phyloP scores from a whole-genome alignment of 1,140 invertebrate species.

The Chymomyza costata region DNA sequence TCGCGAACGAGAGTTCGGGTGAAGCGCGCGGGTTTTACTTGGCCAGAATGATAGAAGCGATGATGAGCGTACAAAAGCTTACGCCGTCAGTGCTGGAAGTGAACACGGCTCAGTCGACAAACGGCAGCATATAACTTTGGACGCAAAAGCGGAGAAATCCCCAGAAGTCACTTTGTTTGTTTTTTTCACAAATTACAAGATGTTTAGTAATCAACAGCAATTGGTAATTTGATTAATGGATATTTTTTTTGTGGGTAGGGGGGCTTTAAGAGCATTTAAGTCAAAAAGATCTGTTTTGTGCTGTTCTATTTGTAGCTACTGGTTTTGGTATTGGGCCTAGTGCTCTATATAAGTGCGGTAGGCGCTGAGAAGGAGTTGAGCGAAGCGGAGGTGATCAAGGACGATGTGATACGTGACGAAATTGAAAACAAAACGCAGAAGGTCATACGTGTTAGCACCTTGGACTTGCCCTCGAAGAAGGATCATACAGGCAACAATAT shows the following conservation, averaged over 20 bases:
- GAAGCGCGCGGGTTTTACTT: no score
- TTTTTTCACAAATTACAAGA: conserved; percentile 28
- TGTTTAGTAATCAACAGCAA: conserved; percentile 44
- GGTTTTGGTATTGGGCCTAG: conserved; percentile 6
- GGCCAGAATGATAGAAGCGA: no score
- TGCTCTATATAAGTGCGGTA: conserved; percentile 7
- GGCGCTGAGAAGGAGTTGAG: conserved; percentile 16
- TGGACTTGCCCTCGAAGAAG: conserved; percentile 51
- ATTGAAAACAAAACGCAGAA: conserved; percentile 62
- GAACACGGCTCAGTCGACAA: conserved; percentile 57
- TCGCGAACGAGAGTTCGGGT: conserved; percentile 3
- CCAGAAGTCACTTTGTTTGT: conserved; percentile 3
- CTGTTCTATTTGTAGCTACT: conserved; percentile 24
- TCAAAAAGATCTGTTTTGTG: no score
- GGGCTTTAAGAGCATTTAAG: no score
- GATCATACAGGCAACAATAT: conserved; percentile 44
- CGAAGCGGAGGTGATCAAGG: conserved; percentile 42
- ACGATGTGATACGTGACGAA: conserved; percentile 54
- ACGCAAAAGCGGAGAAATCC: conserved; percentile 43
- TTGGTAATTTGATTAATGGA: conserved; percentile 59
- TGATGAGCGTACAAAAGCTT: no score
- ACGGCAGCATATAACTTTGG: conserved; percentile 64
- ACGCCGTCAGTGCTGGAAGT: conserved; percentile 36
- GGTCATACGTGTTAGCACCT: conserved; percentile 61
- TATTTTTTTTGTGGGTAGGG: no score